phyloP scores from a whole-genome alignment of 2,797 vertebrate genomes.

The Alfaro cultratus region DNA sequence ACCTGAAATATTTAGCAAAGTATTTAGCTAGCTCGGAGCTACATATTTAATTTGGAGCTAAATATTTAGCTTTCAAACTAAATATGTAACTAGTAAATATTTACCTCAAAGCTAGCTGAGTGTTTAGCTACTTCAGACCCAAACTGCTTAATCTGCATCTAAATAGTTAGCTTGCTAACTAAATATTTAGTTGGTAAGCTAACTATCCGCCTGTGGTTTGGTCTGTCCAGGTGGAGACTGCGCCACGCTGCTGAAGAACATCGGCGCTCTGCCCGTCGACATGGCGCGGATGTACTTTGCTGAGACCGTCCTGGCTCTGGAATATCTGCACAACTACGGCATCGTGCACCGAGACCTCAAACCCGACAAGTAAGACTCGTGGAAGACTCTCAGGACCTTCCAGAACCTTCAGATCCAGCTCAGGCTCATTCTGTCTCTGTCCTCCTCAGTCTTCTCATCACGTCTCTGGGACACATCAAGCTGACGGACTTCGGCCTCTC shows the following conservation, averaged over 20 bases:
- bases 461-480: conserved; percentile 96
- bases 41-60: too few relatives aligned
- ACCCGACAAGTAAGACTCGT: conserved; percentile 90
- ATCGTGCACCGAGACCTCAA: conserved; percentile 97
- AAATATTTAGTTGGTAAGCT: too few relatives aligned
- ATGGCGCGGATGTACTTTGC: conserved; percentile 98
- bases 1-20: too few relatives aligned
- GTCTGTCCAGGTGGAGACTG: conserved; percentile 89
- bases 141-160: too few relatives aligned
- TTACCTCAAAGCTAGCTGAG: too few relatives aligned
- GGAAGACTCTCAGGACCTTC: background rate
- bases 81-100: too few relatives aligned
- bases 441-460: conserved; percentile 90
- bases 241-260: conserved; percentile 95
- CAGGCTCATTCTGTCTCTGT: background rate
- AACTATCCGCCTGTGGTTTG: too few relatives aligned
- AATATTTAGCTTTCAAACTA: too few relatives aligned
- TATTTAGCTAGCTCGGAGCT: too few relatives aligned
- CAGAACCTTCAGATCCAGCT: background rate
- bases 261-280: conserved; percentile 93
- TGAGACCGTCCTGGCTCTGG: conserved; percentile 93
- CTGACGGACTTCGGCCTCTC: conserved; percentile 97
- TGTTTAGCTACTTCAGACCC: too few relatives aligned
- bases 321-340: conserved; percentile 97
- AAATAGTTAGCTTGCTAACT: too few relatives aligned